A percentile compares a stretch with the other conserved stretches of the same genome.
phyloP scores from a whole-genome alignment of 2,888 invertebrate genomes.

The Pantelozetes paolii region DNA sequence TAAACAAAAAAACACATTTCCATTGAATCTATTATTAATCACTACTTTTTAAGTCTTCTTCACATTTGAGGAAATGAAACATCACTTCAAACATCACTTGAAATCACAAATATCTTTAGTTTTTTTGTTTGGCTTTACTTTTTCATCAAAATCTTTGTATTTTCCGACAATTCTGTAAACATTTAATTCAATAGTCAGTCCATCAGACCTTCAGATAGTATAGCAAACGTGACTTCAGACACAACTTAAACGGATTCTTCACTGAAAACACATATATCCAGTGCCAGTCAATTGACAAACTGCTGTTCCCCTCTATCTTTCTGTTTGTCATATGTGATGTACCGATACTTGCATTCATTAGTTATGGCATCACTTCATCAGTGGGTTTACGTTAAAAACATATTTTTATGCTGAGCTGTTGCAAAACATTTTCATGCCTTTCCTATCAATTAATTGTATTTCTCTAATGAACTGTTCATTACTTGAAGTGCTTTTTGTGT shows the following conservation, averaged over 20 bases:
- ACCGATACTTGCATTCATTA: neutral
- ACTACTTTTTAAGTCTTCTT: neutral
- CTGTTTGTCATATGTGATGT: neutral
- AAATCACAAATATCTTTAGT: neutral
- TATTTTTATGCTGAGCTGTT: neutral
- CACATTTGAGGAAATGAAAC: neutral
- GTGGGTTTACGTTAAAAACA: neutral
- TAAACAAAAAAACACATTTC: neutral
- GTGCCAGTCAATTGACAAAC: neutral
- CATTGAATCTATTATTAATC: neutral
- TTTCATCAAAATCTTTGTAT: neutral
- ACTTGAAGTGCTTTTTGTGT: neutral
- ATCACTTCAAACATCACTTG: neutral
- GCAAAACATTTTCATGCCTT: neutral
- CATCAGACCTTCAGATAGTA: neutral
- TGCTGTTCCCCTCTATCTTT: neutral
- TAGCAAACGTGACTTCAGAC: conserved; percentile 2
- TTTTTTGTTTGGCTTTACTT: neutral
- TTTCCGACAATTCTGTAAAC: neutral
- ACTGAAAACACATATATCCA: neutral
- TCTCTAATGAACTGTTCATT: neutral
- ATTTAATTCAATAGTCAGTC: neutral
- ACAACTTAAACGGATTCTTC: conserved; percentile 11
- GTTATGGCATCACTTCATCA: conserved; percentile 11
- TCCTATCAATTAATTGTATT: neutral